Percentiles rank a stretch among this genome's conserved stretches.
phyloP scores from a whole-genome alignment of 1,140 invertebrate species.

The Drosophila orena region DNA sequence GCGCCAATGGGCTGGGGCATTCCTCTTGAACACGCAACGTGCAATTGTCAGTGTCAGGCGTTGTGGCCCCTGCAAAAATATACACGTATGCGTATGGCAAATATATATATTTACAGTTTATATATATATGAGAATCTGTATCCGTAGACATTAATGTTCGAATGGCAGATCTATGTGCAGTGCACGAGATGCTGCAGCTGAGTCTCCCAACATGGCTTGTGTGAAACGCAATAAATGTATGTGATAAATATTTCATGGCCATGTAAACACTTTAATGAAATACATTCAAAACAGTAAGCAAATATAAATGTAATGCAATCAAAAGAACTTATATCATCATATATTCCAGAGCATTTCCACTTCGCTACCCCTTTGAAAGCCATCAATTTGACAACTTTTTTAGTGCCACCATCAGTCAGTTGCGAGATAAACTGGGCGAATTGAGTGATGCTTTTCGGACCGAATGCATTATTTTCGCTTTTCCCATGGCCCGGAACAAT shows the following conservation, averaged over 20 bases:
- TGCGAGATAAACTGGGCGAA: constrained; percentile 51
- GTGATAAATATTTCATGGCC: too few species aligned
- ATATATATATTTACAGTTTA: not conserved
- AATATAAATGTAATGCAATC: not conserved
- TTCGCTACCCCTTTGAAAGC: not conserved
- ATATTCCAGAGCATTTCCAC: constrained; percentile 14
- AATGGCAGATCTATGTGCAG: constrained; percentile 4
- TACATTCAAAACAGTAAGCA: not conserved
- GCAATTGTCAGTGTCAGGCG: constrained; percentile 73
- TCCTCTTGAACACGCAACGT: constrained; percentile 78
- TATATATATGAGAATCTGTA: constrained; percentile 19
- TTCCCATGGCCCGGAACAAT: constrained; percentile 3
- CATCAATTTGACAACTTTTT: constrained; percentile 47
- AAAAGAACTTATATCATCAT: not conserved
- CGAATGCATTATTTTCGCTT: constrained; percentile 7
- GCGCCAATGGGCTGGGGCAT: constrained; percentile 13
- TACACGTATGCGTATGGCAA: constrained; percentile 18
- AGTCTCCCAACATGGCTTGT: not conserved
- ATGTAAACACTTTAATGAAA: too few species aligned
- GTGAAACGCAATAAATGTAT: too few species aligned
- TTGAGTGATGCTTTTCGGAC: constrained; percentile 49
- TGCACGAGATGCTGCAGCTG: not conserved
- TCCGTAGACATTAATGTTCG: constrained; percentile 4
- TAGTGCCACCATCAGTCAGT: constrained; percentile 19
- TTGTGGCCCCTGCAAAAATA: constrained; percentile 46